Percentiles rank a stretch among this genome's conserved stretches.
Evolutionary conservation across 2,113 vertebrate genomes (phyloP).

Genomic region (Steatornis caripensis): DNA sequence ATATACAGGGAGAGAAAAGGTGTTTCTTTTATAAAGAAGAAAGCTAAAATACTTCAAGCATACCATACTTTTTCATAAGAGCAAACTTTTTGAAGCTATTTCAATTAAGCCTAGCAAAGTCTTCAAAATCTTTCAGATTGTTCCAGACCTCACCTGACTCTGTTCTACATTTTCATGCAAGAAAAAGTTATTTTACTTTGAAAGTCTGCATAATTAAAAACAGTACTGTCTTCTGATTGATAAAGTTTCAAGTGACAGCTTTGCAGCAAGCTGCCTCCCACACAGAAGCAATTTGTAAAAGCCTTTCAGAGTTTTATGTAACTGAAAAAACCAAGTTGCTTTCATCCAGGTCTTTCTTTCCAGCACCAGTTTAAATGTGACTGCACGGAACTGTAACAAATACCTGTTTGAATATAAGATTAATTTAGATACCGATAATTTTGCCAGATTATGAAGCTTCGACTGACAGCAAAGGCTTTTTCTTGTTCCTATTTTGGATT

Average conservation of each 20-base stretch:
- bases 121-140: slow-evolving; percentile 43
- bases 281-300: slow-evolving; percentile 39
- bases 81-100: slow-evolving; percentile 26
- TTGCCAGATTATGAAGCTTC: neutral
- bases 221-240: slow-evolving; percentile 41
- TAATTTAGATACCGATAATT: neutral
- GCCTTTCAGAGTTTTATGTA: slow-evolving; percentile 64
- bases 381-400: slow-evolving; percentile 16
- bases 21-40: slow-evolving; percentile 1
- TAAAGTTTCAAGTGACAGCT: slow-evolving; percentile 66
- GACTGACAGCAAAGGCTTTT: neutral
- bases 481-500: neutral
- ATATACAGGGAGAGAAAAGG: neutral
- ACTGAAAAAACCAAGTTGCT: slow-evolving; percentile 33
- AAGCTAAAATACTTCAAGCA: neutral
- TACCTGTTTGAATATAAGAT: neutral
- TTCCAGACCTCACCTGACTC: slow-evolving; percentile 51
- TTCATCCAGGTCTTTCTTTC: slow-evolving; percentile 43
- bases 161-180: slow-evolving; percentile 36
- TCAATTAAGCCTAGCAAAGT: slow-evolving; percentile 45
- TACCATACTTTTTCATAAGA: neutral
- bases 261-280: slow-evolving; percentile 63
- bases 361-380: neutral
- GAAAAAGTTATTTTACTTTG: slow-evolving; percentile 48
- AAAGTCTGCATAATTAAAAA: slow-evolving; percentile 68